phyloP scores from a whole-genome alignment of 2,888 invertebrate genomes.

The Microplitis manilae region DNA sequence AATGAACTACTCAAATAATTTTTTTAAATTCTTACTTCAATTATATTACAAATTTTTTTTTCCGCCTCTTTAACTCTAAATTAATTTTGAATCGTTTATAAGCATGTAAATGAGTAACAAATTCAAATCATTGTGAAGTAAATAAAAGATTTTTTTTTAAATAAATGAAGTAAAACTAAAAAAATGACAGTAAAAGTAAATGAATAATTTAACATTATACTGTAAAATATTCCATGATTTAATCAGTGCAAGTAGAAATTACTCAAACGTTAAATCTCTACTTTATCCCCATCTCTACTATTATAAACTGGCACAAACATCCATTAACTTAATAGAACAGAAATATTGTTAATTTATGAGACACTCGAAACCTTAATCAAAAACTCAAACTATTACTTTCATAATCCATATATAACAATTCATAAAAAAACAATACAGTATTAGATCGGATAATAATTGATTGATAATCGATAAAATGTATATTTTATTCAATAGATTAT shows the following conservation, averaged over 20 bases:
- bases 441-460: too few relatives aligned
- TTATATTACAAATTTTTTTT: too few relatives aligned
- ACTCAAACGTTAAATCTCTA: neutral
- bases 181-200: neutral
- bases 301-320: neutral
- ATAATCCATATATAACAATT: neutral
- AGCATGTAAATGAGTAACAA: too few relatives aligned
- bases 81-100: too few relatives aligned
- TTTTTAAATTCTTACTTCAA: too few relatives aligned
- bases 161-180: neutral
- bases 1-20: too few relatives aligned
- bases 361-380: neutral
- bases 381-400: constrained; percentile 16
- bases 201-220: constrained; percentile 11
- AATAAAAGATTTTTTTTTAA: neutral
- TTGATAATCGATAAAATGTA: too few relatives aligned
- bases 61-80: too few relatives aligned
- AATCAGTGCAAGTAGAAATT: constrained; percentile 7
- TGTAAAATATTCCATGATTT: neutral
- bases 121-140: too few relatives aligned
- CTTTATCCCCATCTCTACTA: neutral
- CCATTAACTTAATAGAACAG: neutral
- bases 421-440: too few relatives aligned
- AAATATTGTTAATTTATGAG: neutral
- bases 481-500: constrained; percentile 50